Percentiles rank a stretch among this genome's conserved stretches.
Conservation (phyloP, 2,888 invertebrate genomes). For the Fragum fragum region DNA sequence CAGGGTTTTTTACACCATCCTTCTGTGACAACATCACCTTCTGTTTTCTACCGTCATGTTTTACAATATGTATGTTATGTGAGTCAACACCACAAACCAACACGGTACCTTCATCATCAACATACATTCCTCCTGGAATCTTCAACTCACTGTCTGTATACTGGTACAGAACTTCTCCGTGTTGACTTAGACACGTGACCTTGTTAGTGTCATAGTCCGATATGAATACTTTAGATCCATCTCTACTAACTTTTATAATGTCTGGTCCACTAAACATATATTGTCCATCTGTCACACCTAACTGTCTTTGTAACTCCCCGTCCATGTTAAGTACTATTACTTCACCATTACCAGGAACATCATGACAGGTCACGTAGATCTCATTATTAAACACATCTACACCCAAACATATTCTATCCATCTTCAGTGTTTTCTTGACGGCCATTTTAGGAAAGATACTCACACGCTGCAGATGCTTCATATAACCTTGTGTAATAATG, state of each 20-base stretch:
- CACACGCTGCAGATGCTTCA: background rate
- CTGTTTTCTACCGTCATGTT: background rate
- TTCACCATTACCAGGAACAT: constrained; percentile 11
- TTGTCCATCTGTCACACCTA: background rate
- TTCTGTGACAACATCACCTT: background rate
- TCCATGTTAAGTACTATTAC: background rate
- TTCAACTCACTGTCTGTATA: background rate
- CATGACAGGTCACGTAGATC: constrained; percentile 12
- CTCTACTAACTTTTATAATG: constrained; percentile 3
- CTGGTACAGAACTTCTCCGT: background rate
- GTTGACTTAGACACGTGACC: background rate
- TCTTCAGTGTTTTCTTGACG: background rate
- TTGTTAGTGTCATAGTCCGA: background rate
- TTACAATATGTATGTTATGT: background rate
- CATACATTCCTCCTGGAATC: background rate
- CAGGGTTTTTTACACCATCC: background rate
- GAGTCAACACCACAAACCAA: background rate
- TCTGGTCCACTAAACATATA: constrained; percentile 1
- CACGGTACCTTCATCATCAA: background rate
- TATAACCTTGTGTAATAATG: constrained; percentile 2
- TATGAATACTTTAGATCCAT: background rate
- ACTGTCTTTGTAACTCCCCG: background rate
- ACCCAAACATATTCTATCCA: background rate
- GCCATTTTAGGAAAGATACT: background rate
- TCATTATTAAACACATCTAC: background rate